Evolutionary conservation across 2,113 vertebrate genomes (phyloP).

Genomic region (Polyodon spathula): DNA sequence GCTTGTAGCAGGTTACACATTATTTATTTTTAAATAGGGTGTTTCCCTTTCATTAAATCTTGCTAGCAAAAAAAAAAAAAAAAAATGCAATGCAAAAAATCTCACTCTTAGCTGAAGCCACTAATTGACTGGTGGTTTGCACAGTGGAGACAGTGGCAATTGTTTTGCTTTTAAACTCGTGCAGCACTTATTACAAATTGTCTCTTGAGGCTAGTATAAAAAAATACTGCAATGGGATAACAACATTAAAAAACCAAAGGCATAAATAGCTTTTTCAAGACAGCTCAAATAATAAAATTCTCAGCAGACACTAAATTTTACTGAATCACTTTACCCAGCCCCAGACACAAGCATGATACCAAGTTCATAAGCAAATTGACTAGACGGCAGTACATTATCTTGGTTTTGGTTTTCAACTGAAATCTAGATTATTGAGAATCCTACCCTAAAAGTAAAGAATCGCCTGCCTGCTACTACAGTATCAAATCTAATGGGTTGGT

Average conservation of each 20-base stretch:
- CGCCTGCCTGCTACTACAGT: no score
- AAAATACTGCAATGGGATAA: conserved; percentile 26
- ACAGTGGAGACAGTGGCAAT: conserved; percentile 30
- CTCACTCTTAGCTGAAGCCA: conserved; percentile 16
- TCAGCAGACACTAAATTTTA: conserved; percentile 28
- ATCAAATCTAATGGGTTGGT: no score
- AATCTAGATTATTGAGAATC: no score
- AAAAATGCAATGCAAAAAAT: conserved; percentile 17
- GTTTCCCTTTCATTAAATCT: conserved; percentile 13
- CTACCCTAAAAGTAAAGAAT: no score
- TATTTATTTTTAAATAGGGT: conserved; percentile 13
- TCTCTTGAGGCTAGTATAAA: conserved; percentile 27
- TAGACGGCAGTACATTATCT: conserved; percentile 16
- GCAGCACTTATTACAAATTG: conserved; percentile 27
- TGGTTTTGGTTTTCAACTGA: background rate
- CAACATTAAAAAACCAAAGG: conserved; percentile 31
- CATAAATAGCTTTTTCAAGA: conserved; percentile 40
- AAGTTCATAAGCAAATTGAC: conserved; percentile 24
- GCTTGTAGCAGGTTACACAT: conserved; percentile 15
- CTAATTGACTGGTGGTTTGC: conserved; percentile 21
- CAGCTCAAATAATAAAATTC: conserved; percentile 30
- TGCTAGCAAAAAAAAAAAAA: conserved; percentile 1
- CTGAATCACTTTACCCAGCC: conserved; percentile 29
- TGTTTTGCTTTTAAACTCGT: conserved; percentile 33
- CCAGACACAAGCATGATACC: conserved; percentile 23